These are phyloP conservation scores for Acanthopagrus latus DNA, from an alignment of 2,797 vertebrate species.

Conservation along the genomic window DNA sequence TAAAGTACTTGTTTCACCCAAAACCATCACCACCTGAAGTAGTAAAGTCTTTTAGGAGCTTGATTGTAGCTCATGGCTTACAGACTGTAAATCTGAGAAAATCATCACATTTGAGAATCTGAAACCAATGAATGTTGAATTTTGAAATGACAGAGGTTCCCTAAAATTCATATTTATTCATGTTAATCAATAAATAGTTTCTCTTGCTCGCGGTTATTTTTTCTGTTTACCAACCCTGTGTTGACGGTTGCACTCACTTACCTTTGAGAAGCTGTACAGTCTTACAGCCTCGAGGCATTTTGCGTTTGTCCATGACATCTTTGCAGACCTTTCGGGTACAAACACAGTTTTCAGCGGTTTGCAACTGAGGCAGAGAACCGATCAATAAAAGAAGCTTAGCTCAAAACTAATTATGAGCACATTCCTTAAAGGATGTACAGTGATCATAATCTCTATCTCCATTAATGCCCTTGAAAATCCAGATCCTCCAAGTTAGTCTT, in stretches of 20 bases:
- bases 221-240: not conserved
- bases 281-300: not conserved
- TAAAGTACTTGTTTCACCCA: too few species aligned
- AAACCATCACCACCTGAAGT: too few species aligned
- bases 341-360: conserved; percentile 31
- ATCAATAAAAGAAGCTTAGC: conserved; percentile 49
- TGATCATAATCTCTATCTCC: conserved; percentile 37
- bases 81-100: not conserved
- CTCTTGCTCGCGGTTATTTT: not conserved
- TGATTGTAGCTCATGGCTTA: not conserved
- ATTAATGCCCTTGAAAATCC: conserved; percentile 44
- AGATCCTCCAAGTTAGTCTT: conserved; percentile 41
- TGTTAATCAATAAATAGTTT: not conserved
- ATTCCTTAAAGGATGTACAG: conserved; percentile 42
- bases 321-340: conserved; percentile 24
- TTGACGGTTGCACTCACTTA: not conserved
- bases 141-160: not conserved
- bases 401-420: conserved; percentile 49
- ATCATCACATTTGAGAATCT: not conserved
- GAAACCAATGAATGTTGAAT: not conserved
- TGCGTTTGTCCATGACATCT: conserved; percentile 4
- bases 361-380: conserved; percentile 9
- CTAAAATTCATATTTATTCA: not conserved
- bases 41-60: too few species aligned
- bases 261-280: not conserved